Evolutionary conservation across 1,140 invertebrate genomes (phyloP).

Genomic region (Heliconius congener): DNA sequence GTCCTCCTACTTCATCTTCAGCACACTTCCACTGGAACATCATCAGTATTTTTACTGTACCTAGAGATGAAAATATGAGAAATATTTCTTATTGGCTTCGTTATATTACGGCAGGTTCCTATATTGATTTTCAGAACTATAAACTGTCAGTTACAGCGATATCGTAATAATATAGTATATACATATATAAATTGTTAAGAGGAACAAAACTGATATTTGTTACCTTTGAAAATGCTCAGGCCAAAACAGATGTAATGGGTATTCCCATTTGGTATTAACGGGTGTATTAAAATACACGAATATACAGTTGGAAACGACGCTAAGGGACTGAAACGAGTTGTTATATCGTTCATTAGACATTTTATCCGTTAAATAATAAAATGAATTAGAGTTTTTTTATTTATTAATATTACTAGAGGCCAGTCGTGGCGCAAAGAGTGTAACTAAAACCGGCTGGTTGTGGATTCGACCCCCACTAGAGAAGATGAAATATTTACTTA

Average conservation of each 20-base stretch:
- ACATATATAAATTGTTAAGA: background rate
- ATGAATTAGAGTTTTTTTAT: background rate
- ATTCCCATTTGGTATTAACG: background rate
- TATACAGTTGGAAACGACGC: background rate
- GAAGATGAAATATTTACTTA: no score
- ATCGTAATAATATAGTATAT: no score
- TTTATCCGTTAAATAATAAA: background rate
- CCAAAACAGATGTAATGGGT: background rate
- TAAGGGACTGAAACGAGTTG: background rate
- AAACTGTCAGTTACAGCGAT: background rate
- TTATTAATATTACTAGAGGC: background rate
- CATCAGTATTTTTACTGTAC: background rate
- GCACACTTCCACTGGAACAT: background rate
- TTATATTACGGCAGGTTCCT: background rate
- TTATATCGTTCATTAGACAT: background rate
- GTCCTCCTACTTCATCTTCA: no score
- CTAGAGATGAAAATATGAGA: background rate
- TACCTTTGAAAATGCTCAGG: background rate
- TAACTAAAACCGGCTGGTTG: no score
- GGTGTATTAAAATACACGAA: background rate
- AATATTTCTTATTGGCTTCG: background rate
- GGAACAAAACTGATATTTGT: background rate
- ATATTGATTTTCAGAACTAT: background rate
- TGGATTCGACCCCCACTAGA: no score
- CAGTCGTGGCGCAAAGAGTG: no score